Evolutionary conservation across 2,888 invertebrate genomes (phyloP).

Genomic region (Agrotis segetum): DNA sequence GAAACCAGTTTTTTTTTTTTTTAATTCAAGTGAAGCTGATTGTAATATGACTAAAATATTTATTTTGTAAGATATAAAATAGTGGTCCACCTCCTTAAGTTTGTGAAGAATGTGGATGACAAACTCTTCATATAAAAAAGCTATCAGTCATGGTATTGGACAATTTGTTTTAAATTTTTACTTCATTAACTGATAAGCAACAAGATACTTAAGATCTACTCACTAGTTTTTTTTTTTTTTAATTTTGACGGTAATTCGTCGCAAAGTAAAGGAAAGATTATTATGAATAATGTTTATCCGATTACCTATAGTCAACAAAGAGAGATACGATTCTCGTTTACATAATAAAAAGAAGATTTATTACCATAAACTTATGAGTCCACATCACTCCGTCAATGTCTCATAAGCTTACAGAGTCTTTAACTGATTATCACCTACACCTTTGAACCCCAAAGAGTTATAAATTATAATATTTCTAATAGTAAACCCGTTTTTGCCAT

Average conservation of each 20-base stretch:
- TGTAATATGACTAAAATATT: no score
- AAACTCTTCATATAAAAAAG: neutral
- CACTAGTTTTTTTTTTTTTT: constrained; percentile 17
- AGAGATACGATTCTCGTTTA: constrained; percentile 5
- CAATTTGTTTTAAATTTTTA: no score
- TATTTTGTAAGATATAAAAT: no score
- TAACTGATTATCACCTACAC: constrained; percentile 2
- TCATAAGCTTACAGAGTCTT: neutral
- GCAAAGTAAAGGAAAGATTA: constrained; percentile 11
- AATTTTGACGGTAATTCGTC: constrained; percentile 13
- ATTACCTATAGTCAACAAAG: constrained; percentile 24
- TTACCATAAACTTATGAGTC: neutral
- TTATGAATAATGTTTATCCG: constrained; percentile 29
- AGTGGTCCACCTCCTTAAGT: neutral
- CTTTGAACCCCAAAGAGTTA: no score
- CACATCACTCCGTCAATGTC: neutral
- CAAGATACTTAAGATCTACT: neutral
- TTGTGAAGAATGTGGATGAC: neutral
- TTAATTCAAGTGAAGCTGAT: no score
- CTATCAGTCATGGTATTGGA: neutral
- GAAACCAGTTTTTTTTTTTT: no score
- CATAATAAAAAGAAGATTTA: constrained; percentile 13
- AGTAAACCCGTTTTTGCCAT: no score
- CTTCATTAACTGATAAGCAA: constrained; percentile 1
- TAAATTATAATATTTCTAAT: no score